phyloP scores from a whole-genome alignment of 2,888 invertebrate species.

The Clanis bilineata region DNA sequence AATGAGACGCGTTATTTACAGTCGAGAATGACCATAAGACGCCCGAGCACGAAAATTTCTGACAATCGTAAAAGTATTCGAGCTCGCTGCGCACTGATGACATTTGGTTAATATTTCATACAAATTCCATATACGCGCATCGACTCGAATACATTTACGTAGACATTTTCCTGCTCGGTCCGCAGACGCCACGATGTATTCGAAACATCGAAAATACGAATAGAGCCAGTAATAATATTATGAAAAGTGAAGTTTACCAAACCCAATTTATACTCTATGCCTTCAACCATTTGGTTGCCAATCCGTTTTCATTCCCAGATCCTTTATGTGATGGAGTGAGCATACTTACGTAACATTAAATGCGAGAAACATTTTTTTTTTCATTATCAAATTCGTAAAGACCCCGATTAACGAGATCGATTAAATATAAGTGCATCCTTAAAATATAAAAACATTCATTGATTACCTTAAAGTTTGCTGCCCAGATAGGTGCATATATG shows the following conservation, averaged over 20 bases:
- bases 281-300: slow-evolving; percentile 3
- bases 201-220: slow-evolving; percentile 3
- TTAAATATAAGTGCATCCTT: slow-evolving; percentile 64
- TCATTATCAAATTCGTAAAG: slow-evolving; percentile 71
- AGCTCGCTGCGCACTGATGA: too few relatives aligned
- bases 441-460: slow-evolving; percentile 72
- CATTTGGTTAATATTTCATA: too few relatives aligned
- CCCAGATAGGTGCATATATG: slow-evolving; percentile 69
- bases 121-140: too few relatives aligned
- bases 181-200: slow-evolving; percentile 14
- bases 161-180: too few relatives aligned
- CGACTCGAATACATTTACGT: too few relatives aligned
- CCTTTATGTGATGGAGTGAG: slow-evolving; percentile 64
- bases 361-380: slow-evolving; percentile 62
- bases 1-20: not conserved
- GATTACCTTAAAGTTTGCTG: slow-evolving; percentile 65
- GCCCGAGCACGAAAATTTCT: too few relatives aligned
- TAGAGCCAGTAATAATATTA: slow-evolving; percentile 27
- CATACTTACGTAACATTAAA: slow-evolving; percentile 65
- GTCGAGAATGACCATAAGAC: not conserved
- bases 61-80: too few relatives aligned
- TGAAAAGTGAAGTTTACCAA: not conserved
- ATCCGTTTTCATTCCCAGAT: slow-evolving; percentile 32
- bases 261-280: not conserved
- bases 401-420: slow-evolving; percentile 43